These are phyloP conservation scores for Latheticus oryzae DNA, from an alignment of 2,888 invertebrate species.

Conservation along the genomic window DNA sequence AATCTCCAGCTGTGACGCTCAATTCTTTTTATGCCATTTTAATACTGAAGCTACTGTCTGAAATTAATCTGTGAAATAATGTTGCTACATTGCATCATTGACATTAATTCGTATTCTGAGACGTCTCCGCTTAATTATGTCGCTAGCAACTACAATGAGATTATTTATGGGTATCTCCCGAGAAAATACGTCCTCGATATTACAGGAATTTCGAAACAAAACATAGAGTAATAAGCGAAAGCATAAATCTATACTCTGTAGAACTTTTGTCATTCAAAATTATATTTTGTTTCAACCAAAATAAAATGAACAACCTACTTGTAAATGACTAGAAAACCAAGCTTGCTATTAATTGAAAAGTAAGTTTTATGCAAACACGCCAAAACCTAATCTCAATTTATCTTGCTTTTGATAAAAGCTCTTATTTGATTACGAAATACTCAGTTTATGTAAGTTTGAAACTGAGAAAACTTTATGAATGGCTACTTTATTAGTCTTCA, in stretches of 20 bases:
- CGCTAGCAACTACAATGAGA: conserved; percentile 7
- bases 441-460: conserved; percentile 34
- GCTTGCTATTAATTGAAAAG: conserved; percentile 5
- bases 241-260: not conserved
- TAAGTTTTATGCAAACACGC: conserved; percentile 12
- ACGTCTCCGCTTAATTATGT: conserved; percentile 11
- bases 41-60: conserved; percentile 5
- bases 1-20: conserved; percentile 16
- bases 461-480: conserved; percentile 33
- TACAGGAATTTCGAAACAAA: too few relatives aligned
- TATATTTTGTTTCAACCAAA: conserved; percentile 4
- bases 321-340: not conserved
- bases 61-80: conserved; percentile 19
- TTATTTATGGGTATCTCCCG: not conserved
- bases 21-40: conserved; percentile 23
- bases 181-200: not conserved
- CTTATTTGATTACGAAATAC: conserved; percentile 34
- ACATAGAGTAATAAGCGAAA: conserved; percentile 1
- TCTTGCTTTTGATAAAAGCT: conserved; percentile 21
- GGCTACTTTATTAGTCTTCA: conserved; percentile 32
- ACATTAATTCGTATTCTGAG: conserved; percentile 1
- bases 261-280: not conserved
- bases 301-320: too few relatives aligned
- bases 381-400: conserved; percentile 32
- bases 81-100: conserved; percentile 8